Base-by-base conservation (phyloP, 2,888 invertebrate species). In the Tenodera sinensis region DNA sequence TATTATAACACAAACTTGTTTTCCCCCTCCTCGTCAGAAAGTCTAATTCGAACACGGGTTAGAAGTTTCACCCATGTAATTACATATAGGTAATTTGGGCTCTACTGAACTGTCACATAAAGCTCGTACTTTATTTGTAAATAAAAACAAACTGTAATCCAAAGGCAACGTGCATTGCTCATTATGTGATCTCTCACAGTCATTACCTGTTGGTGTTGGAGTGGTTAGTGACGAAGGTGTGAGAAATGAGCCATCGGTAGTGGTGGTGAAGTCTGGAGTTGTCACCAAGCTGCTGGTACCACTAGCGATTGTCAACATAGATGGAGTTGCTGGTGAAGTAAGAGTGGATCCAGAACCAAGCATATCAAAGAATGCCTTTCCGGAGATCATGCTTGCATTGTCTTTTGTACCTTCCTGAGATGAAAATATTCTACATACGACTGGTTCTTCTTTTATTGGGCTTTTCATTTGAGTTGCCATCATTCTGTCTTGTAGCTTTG, bases 341-440 rank as follows among this genome's bases (percentile, higher is more conserved):
- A 88, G 82, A 83, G 85, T 28, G 34, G 87, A 86, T 90, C 89
- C 6, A 30, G 91, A 90, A 30, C 94, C 93, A 85, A 94, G 93
- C 89, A 94, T 92, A 91, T 94, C 94, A 91, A 94, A 94, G 91
- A 94, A 94, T 14, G 93, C 92, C 89, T 93, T 93, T 15, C 93
- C 93, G 25, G 93, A 89, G 9, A 47, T 27, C 47, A 82, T 83
- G 27, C 81, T 88, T 27, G 27, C 28, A 85, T 30, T 87, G 0
- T 93, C 93, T 30, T 89, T 84, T n/a, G 89, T 42, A 8, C 92
- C 91, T 14, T 93, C 92, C 30, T 91, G 90, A n/a, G 93, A 92
- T 91, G 94, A 92, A 91, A 94, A 94, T 89, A 94, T 92, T 91
- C 93, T 92, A 91, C 94, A 94, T 3, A 94, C 93, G 90, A 93